phyloP scores from a whole-genome alignment of 2,888 invertebrate species.

The Synergus itoensis region DNA sequence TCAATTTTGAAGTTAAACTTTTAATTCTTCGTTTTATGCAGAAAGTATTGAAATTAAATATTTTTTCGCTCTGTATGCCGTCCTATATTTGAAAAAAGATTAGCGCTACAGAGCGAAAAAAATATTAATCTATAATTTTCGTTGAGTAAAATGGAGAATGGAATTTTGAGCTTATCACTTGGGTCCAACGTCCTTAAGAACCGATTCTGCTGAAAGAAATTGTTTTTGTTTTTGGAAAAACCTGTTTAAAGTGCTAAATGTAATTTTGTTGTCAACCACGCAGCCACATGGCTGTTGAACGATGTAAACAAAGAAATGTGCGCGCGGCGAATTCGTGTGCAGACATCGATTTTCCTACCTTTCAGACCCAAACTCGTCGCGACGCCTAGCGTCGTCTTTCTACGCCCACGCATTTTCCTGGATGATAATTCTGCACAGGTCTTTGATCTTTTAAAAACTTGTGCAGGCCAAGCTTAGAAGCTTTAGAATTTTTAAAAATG shows the following conservation, averaged over 20 bases:
- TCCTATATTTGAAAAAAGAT: no score
- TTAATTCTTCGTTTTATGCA: no score
- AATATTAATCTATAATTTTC: no score
- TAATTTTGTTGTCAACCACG: conserved; percentile 1
- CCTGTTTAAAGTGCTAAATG: neutral
- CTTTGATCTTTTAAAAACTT: conserved; percentile 23
- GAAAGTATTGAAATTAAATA: no score
- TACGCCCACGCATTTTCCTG: neutral
- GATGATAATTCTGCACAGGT: conserved; percentile 44
- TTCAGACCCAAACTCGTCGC: conserved; percentile 50
- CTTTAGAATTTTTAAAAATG: neutral
- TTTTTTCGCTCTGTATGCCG: no score
- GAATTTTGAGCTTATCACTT: no score
- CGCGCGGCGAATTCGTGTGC: conserved; percentile 67
- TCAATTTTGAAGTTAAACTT: no score
- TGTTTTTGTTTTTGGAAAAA: neutral
- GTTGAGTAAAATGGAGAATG: no score
- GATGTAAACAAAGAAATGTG: conserved; percentile 77
- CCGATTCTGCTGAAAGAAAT: neutral
- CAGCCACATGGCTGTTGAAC: conserved; percentile 57
- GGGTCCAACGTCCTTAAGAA: no score
- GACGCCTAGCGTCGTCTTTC: conserved; percentile 46
- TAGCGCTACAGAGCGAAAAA: no score
- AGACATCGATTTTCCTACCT: conserved; percentile 62
- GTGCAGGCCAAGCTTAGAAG: neutral